phyloP scores from a whole-genome alignment of 2,113 vertebrate genomes.

The Entelurus aequoreus region DNA sequence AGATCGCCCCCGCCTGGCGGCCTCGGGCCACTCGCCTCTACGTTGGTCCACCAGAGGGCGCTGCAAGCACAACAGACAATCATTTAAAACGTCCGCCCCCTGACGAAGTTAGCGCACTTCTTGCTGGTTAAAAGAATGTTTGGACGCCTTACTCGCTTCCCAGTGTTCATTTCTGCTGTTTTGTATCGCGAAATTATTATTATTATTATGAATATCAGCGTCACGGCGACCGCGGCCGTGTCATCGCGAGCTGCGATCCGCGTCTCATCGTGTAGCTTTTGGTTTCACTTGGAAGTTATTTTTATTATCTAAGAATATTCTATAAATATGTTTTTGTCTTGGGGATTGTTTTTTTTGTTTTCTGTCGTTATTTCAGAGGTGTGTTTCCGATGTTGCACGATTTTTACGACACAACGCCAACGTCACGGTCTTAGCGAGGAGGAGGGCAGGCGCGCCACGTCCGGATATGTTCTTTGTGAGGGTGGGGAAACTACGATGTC shows the following conservation, averaged over 20 bases:
- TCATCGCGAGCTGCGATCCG: slow-evolving; percentile 56
- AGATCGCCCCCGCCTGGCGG: not conserved
- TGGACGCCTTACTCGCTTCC: slow-evolving; percentile 77
- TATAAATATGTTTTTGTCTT: slow-evolving; percentile 74
- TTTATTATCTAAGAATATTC: slow-evolving; percentile 75
- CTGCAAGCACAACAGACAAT: slow-evolving; percentile 70
- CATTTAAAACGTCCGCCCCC: slow-evolving; percentile 23
- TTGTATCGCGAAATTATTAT: slow-evolving; percentile 67
- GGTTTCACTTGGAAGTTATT: slow-evolving; percentile 71
- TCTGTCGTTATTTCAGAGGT: slow-evolving; percentile 69
- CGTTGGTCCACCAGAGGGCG: slow-evolving; percentile 34
- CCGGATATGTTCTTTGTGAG: slow-evolving; percentile 79
- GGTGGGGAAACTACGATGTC: slow-evolving; percentile 76
- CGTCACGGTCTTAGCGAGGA: slow-evolving; percentile 46
- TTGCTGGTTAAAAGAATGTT: slow-evolving; percentile 66
- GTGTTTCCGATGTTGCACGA: slow-evolving; percentile 83
- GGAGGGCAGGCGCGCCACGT: slow-evolving; percentile 63
- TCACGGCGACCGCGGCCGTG: slow-evolving; percentile 29
- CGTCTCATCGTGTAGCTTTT: slow-evolving; percentile 73
- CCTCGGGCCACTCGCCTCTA: not conserved
- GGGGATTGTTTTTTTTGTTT: slow-evolving; percentile 46
- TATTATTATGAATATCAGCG: slow-evolving; percentile 34
- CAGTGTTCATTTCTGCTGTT: slow-evolving; percentile 83
- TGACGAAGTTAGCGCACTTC: too few species aligned
- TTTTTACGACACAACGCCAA: slow-evolving; percentile 60